phyloP scores from a whole-genome alignment of 2,888 invertebrate genomes.

The Drosophila atripex region DNA sequence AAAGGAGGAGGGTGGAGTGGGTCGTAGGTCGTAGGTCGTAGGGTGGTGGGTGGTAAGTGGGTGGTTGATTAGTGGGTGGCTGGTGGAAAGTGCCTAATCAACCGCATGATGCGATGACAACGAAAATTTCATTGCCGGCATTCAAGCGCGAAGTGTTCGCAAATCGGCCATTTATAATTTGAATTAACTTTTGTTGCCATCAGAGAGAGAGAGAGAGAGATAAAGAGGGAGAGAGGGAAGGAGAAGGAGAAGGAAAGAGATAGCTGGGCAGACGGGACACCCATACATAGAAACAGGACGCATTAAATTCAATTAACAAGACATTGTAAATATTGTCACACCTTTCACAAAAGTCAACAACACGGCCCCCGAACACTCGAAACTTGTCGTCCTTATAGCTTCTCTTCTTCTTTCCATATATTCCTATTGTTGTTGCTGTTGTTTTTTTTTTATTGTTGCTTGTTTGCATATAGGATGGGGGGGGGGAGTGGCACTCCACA shows the following conservation, averaged over 20 bases:
- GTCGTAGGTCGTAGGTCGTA: too few species aligned
- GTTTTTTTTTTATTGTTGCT: not conserved
- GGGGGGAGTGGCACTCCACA: not conserved
- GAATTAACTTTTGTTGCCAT: constrained; percentile 43
- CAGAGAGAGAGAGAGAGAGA: not conserved
- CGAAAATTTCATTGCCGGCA: constrained; percentile 19
- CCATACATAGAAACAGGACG: constrained; percentile 8
- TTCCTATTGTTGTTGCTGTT: constrained; percentile 14
- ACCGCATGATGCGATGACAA: constrained; percentile 43
- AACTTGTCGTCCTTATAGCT: constrained; percentile 31
- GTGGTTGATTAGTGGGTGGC: not conserved
- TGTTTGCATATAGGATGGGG: constrained; percentile 32
- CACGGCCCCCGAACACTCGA: constrained; percentile 46
- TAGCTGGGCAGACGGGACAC: not conserved
- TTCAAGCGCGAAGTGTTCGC: constrained; percentile 35
- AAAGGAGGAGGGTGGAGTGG: not conserved
- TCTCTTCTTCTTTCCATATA: not conserved
- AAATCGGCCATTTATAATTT: constrained; percentile 54
- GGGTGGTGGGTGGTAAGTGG: too few species aligned
- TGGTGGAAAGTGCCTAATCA: constrained; percentile 25
- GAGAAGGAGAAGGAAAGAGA: not conserved
- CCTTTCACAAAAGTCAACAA: constrained; percentile 64
- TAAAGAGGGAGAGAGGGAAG: not conserved
- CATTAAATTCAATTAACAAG: constrained; percentile 66
- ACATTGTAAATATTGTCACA: constrained; percentile 66